A percentile compares a stretch with the other conserved stretches of the same genome.
phyloP scores from a whole-genome alignment of 2,113 vertebrate genomes.

The Ploceus nigricollis region DNA sequence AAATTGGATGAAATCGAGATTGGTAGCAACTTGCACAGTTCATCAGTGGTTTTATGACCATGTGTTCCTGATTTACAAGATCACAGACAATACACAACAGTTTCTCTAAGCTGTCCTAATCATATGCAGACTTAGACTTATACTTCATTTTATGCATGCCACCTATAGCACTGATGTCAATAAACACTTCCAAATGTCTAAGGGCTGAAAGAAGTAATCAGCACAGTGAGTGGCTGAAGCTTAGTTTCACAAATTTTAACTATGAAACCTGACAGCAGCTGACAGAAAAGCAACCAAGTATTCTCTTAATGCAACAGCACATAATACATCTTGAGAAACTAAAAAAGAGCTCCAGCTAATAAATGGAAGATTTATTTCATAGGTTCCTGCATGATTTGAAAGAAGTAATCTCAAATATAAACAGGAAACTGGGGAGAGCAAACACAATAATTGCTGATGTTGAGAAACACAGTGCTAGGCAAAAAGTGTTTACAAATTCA shows the following conservation, averaged over 20 bases:
- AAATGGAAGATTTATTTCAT: background rate
- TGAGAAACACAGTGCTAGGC: background rate
- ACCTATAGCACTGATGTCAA: background rate
- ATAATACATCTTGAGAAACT: background rate
- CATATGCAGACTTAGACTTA: background rate
- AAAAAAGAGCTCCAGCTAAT: background rate
- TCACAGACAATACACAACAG: background rate
- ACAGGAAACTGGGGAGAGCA: background rate
- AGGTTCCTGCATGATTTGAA: background rate
- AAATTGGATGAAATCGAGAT: constrained; percentile 71
- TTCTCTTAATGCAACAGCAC: background rate
- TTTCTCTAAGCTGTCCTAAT: background rate
- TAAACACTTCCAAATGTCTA: background rate
- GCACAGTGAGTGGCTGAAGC: background rate
- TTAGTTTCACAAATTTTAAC: background rate
- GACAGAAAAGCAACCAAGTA: background rate
- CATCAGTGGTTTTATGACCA: constrained; percentile 17
- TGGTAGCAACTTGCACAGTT: constrained; percentile 44
- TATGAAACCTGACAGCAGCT: background rate
- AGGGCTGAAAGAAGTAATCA: background rate
- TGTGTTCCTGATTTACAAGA: constrained; percentile 59
- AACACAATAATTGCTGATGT: background rate
- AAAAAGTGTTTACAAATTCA: background rate
- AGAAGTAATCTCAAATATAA: background rate
- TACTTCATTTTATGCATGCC: background rate